Evolutionary conservation across 2,888 invertebrate species (phyloP).

Genomic region (Rhorus exstirpatorius): DNA sequence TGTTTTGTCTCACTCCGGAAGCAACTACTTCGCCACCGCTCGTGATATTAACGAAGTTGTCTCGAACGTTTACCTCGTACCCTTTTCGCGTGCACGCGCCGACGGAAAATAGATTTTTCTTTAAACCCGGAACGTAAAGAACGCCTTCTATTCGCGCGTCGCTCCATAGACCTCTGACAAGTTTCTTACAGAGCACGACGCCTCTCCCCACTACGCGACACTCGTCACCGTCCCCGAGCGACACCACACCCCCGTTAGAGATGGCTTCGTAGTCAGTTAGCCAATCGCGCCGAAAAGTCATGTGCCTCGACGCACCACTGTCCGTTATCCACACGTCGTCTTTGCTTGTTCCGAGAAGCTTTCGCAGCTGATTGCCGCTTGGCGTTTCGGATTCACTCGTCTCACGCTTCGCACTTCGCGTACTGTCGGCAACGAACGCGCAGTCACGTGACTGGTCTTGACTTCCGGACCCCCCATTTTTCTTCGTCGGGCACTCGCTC

Average conservation of each 20-base stretch:
- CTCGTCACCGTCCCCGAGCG: slow-evolving; percentile 63
- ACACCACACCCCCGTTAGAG: slow-evolving; percentile 29
- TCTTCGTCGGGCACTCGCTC: slow-evolving; percentile 49
- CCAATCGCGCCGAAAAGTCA: slow-evolving; percentile 70
- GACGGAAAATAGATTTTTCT: slow-evolving; percentile 76
- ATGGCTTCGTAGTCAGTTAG: slow-evolving; percentile 35
- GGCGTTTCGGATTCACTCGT: background rate
- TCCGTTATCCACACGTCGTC: slow-evolving; percentile 60
- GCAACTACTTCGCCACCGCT: slow-evolving; percentile 55
- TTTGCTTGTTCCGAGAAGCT: slow-evolving; percentile 10
- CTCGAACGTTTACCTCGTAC: slow-evolving; percentile 58
- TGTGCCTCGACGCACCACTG: slow-evolving; percentile 71
- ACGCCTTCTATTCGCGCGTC: slow-evolving; percentile 30
- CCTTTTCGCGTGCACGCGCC: slow-evolving; percentile 70
- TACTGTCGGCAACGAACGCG: slow-evolving; percentile 51
- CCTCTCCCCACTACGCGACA: slow-evolving; percentile 61
- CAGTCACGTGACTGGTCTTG: slow-evolving; percentile 38
- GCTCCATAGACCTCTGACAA: slow-evolving; percentile 47
- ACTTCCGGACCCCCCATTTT: background rate
- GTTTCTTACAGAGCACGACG: slow-evolving; percentile 45
- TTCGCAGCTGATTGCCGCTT: slow-evolving; percentile 10
- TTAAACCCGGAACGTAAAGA: slow-evolving; percentile 71
- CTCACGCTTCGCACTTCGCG: slow-evolving; percentile 11
- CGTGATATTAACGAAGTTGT: slow-evolving; percentile 50
- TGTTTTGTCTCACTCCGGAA: slow-evolving; percentile 67